Evolutionary conservation across 2,113 vertebrate genomes (phyloP).

Genomic region (Grus americana): DNA sequence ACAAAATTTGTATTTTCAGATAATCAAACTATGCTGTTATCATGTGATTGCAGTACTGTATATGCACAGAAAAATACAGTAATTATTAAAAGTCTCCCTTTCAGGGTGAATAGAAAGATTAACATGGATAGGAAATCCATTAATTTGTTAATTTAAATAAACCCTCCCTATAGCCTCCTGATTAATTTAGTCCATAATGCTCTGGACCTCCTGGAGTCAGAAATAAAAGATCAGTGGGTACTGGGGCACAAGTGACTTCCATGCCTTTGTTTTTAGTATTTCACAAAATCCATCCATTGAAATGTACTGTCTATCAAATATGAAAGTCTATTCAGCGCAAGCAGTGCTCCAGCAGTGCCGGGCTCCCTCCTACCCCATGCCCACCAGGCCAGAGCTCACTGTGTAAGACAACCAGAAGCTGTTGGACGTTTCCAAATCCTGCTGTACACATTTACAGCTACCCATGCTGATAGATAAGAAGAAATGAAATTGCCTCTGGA

Average conservation of each 20-base stretch:
- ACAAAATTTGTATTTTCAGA: not conserved
- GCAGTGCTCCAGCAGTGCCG: not conserved
- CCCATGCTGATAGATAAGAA: not conserved
- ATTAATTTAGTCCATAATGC: not conserved
- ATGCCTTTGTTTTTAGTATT: not conserved
- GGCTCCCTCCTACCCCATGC: not conserved
- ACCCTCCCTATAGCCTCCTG: not conserved
- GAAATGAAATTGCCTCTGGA: not conserved
- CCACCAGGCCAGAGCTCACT: not conserved
- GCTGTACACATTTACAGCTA: not conserved
- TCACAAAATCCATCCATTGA: not conserved
- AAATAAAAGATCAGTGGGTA: not conserved
- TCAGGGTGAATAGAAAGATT: not conserved
- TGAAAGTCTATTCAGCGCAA: not conserved
- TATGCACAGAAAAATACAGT: not conserved
- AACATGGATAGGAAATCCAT: not conserved
- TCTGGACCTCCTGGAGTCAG: not conserved
- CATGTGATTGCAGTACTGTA: not conserved
- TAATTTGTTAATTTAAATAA: slow-evolving; percentile 25
- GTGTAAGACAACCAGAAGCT: not conserved
- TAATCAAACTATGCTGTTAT: not conserved
- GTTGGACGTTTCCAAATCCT: not conserved
- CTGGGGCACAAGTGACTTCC: not conserved
- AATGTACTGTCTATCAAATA: not conserved
- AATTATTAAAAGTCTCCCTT: slow-evolving; percentile 2